Conservation (phyloP, 2,888 invertebrate species). For the Andrena bicolor region DNA sequence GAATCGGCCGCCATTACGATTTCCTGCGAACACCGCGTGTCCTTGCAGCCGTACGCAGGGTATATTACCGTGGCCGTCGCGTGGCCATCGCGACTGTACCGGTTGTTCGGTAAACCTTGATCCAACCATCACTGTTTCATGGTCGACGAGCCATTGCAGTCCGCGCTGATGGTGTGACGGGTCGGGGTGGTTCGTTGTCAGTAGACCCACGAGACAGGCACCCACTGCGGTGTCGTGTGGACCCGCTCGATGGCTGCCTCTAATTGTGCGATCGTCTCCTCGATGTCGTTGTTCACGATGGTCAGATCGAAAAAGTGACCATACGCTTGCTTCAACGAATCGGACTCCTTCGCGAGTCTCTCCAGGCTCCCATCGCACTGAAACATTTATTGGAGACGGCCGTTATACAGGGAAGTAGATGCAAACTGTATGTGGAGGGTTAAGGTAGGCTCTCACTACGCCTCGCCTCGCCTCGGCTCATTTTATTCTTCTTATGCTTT, state of each 20-base stretch:
- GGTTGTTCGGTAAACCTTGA: constrained; percentile 60
- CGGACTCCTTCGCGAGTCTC: constrained; percentile 97
- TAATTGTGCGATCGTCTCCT: constrained; percentile 97
- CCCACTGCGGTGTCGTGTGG: constrained; percentile 97
- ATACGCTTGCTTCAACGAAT: constrained; percentile 97
- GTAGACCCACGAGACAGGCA: constrained; percentile 99
- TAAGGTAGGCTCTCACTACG: too few species aligned
- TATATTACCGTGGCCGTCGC: constrained; percentile 27
- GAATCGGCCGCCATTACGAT: constrained; percentile 26
- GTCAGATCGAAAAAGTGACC: constrained; percentile 99
- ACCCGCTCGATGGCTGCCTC: constrained; percentile 96
- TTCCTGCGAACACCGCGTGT: constrained; percentile 29
- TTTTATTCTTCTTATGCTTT: too few species aligned
- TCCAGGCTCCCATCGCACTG: constrained; percentile 99
- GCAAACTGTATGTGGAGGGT: too few species aligned
- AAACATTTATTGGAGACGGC: constrained; percentile 70
- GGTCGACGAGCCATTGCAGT: constrained; percentile 83
- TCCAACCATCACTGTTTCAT: constrained; percentile 79
- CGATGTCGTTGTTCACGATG: constrained; percentile 99
- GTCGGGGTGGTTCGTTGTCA: constrained; percentile 88
- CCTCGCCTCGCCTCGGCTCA: too few species aligned
- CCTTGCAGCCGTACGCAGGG: constrained; percentile 9
- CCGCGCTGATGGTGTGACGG: constrained; percentile 78
- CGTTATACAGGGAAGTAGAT: not conserved
- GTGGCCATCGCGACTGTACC: constrained; percentile 47